Evolutionary conservation across 2,888 invertebrate species (phyloP).

Genomic region (Acronicta aceris): DNA sequence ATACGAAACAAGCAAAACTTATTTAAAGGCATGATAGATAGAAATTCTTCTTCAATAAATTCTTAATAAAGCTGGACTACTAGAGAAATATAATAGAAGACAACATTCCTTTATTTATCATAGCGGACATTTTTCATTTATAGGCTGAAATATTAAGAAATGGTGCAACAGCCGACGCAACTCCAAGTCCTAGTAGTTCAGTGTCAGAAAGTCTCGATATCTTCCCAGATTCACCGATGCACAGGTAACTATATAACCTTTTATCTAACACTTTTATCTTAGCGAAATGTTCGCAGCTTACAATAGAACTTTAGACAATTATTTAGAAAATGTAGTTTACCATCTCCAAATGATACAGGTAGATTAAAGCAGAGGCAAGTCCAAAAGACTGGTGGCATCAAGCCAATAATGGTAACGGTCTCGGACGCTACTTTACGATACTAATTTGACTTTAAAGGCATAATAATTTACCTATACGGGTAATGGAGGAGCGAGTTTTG

Average conservation of each 20-base stretch:
- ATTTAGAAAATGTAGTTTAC: slow-evolving; percentile 61
- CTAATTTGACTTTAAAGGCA: slow-evolving; percentile 83
- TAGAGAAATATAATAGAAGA: neutral
- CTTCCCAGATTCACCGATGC: slow-evolving; percentile 96
- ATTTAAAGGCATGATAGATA: neutral
- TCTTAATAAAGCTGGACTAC: neutral
- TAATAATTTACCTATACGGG: slow-evolving; percentile 77
- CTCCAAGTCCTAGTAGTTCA: slow-evolving; percentile 96
- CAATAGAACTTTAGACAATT: slow-evolving; percentile 54
- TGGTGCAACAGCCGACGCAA: slow-evolving; percentile 92
- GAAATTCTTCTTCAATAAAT: neutral
- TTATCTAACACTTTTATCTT: slow-evolving; percentile 37
- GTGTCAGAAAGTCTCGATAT: slow-evolving; percentile 96
- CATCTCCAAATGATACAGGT: slow-evolving; percentile 60
- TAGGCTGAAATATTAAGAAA: slow-evolving; percentile 88
- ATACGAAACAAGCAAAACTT: neutral
- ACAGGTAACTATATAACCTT: slow-evolving; percentile 87
- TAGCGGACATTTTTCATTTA: slow-evolving; percentile 40
- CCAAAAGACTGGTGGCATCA: slow-evolving; percentile 75
- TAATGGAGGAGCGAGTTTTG: slow-evolving; percentile 71
- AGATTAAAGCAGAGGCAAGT: slow-evolving; percentile 69
- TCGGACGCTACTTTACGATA: slow-evolving; percentile 73
- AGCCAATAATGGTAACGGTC: slow-evolving; percentile 79
- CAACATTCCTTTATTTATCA: neutral
- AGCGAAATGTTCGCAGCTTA: slow-evolving; percentile 57